Evolutionary conservation across 2,888 invertebrate genomes (phyloP).

Genomic region (Lapara coniferarum): DNA sequence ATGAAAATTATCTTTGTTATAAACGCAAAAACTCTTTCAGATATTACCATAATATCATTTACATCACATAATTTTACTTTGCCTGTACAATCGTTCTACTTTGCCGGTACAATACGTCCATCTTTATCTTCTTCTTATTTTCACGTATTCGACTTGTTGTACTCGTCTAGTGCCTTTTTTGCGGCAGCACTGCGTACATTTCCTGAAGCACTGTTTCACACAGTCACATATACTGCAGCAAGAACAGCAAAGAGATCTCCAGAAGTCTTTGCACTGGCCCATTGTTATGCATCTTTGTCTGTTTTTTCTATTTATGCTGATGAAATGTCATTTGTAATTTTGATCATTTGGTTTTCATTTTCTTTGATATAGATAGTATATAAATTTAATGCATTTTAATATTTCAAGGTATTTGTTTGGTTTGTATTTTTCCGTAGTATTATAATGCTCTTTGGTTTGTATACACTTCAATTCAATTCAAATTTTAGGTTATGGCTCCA

Average conservation of each 20-base stretch:
- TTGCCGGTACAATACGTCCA: no score
- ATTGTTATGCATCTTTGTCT: constrained; percentile 30
- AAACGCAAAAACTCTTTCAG: no score
- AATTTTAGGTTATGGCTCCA: no score
- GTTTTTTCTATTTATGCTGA: constrained; percentile 1
- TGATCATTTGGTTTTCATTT: no score
- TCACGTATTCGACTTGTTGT: constrained; percentile 34
- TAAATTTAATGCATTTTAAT: background rate
- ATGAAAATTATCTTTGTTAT: no score
- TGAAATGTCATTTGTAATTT: no score
- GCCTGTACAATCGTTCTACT: no score
- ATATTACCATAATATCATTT: no score
- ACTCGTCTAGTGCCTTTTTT: constrained; percentile 26
- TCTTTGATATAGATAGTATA: no score
- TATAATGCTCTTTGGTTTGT: no score
- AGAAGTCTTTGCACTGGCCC: constrained; percentile 34
- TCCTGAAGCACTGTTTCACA: constrained; percentile 30
- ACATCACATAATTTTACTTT: background rate
- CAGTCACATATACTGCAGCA: constrained; percentile 32
- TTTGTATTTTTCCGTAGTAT: no score
- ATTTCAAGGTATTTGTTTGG: background rate
- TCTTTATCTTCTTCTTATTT: constrained; percentile 25
- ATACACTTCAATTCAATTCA: no score
- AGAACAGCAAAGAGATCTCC: constrained; percentile 29
- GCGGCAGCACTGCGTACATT: constrained; percentile 24